Base-by-base conservation (phyloP, 2,797 vertebrate species). In the Hemibagrus guttatus region DNA sequence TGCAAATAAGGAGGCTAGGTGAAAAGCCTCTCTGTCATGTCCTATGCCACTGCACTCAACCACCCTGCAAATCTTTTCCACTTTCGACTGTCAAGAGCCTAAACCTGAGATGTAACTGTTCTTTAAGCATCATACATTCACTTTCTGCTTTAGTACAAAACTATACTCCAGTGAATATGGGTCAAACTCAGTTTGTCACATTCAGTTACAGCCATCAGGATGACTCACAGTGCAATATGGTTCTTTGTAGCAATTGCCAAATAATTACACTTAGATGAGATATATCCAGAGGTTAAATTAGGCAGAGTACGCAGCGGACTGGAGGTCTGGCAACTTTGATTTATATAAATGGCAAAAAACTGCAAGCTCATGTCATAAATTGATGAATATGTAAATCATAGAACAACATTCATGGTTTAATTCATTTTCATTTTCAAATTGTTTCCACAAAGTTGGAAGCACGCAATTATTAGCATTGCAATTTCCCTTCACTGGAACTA, bases 1-100 rank as follows among this genome's bases (percentile, higher is more conserved):
- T 85, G 78, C 52, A 75, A 76, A 76, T 88, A 58, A 66, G 52
- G 13, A 84, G 81, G 82, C 63, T 85, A 81, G 39, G 78, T 85
- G 87, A 72, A 74, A 81, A 72, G 78, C 39, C 49, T 31, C 49
- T 76, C 74, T 76, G 49, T 75, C 23, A n/a, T n/a, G 26, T 21
- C n/a, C 49, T 76, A 4, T 56, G 52, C 52, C 16, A 31, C 52
- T 78, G 1, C 16, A 21, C 28, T 78, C 49, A 78, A n/a, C 28
- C 71, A 49, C 42, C 49, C 42, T 78, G 28, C 28, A 56, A 35
- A 31, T 78, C 5, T 78, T 78, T 54, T 78, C n/a, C 46, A 76
- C 46, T 75, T 75, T 28, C 46, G 3, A n/a, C 71, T 75, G 26
- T 52, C 5, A 7, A 2, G 14, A n/a, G 26, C 16, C n/a, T 28